Base-by-base conservation (phyloP, 2,113 vertebrate genomes). In the Upupa epops region DNA sequence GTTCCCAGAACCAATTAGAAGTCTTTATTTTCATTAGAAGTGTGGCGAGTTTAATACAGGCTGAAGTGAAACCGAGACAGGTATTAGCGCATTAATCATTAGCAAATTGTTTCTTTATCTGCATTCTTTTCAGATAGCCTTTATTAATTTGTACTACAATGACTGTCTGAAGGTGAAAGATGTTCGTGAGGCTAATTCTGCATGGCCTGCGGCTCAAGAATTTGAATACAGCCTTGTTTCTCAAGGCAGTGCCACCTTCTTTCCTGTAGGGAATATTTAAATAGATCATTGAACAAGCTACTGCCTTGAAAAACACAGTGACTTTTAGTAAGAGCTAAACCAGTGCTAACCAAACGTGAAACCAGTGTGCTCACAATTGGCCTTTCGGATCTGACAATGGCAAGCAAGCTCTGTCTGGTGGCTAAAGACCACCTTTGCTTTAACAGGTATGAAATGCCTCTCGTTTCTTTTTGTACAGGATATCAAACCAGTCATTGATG, bases 401-500 rank as follows among this genome's bases (percentile, higher is more conserved):
- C 36, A 40, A 58, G 64, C 36, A 74, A 70, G 34, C 86, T 36
- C 77, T 88, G 46, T 4, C 73, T 65, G 21, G 52, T 69, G 63
- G 32, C 59, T 52, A 3, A 78, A 82, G 74, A 42, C 11, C 37
- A n/a, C 66, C 31, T 66, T 32, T 77, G 68, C 76, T 49, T 55
- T 84, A 72, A n/a, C 32, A 36, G 34, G 63, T 66, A 7, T 46
- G 61, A 79, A 56, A 52, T 76, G 48, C 45, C 45, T 55, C 31
- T 49, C 42, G 9, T 75, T 78, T 76, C 31, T 78, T 48, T 93
- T 80, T 37, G 29, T 89, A 2, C 60, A 99, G 99, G 99, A 98
- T 94, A 97, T 99, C 85, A 99, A 98, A 88, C 98, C 98, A 9
- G 99, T 99, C 73, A 99, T 99, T 72, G 99, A 99, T 18, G 99